A percentile compares a stretch with the other conserved stretches of the same genome.
phyloP scores from a whole-genome alignment of 2,797 vertebrate genomes.

The Labroides dimidiatus region DNA sequence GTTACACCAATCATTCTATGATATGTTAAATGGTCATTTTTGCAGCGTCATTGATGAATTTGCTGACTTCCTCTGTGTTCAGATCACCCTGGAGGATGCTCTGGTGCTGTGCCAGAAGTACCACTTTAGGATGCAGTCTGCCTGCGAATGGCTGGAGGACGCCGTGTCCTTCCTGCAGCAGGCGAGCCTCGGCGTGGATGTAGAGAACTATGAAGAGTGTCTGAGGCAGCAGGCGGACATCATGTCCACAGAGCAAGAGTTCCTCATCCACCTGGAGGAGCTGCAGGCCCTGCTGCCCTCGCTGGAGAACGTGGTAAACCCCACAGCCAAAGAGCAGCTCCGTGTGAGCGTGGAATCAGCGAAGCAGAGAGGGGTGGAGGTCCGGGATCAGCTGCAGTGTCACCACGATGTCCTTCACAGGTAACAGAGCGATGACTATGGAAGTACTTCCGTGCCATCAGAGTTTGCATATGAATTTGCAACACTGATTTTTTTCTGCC shows the following conservation, averaged over 20 bases:
- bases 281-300: conserved; percentile 85
- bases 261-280: conserved; percentile 86
- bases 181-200: conserved; percentile 90
- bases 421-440: conserved; percentile 56
- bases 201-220: conserved; percentile 93
- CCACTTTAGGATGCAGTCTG: conserved; percentile 91
- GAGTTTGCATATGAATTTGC: too few species aligned
- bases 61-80: conserved; percentile 4
- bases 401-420: conserved; percentile 87
- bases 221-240: conserved; percentile 90
- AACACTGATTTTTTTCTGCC: too few species aligned
- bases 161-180: conserved; percentile 92
- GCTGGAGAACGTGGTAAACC: conserved; percentile 88
- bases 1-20: neutral
- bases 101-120: conserved; percentile 91
- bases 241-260: conserved; percentile 90
- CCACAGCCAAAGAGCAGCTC: conserved; percentile 86
- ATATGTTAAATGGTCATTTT: neutral
- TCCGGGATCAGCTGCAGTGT: conserved; percentile 86
- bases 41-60: too few species aligned
- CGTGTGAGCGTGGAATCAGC: conserved; percentile 84
- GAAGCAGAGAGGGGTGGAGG: conserved; percentile 85
- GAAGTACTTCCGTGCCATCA: too few species aligned
- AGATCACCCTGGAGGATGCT: conserved; percentile 91
- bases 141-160: conserved; percentile 95